Evolutionary conservation across 2,113 vertebrate species (phyloP).

Genomic region (Larimichthys polyactis): DNA sequence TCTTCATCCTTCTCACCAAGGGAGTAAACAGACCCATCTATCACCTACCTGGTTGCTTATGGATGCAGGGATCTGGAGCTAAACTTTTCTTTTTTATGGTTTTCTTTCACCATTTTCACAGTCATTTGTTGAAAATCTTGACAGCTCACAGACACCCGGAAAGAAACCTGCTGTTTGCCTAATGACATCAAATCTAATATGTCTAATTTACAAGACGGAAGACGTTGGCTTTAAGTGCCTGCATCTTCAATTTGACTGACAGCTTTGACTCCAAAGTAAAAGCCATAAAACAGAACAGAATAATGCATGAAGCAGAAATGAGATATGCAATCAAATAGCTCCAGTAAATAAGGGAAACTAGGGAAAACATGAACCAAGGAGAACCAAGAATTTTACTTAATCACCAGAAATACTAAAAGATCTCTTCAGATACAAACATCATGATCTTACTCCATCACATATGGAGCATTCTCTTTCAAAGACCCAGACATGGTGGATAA

Average conservation of each 20-base stretch:
- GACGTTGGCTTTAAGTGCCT: conserved; percentile 2
- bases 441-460: neutral
- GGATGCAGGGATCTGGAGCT: conserved; percentile 20
- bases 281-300: neutral
- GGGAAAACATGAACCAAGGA: neutral
- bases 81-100: neutral
- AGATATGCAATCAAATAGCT: neutral
- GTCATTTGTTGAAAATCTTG: conserved; percentile 32
- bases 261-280: conserved; percentile 25
- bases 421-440: neutral
- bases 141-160: conserved; percentile 34
- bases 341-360: neutral
- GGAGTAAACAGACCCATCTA: conserved; percentile 24
- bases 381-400: too few species aligned
- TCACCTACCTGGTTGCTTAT: conserved; percentile 34
- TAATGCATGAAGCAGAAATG: conserved; percentile 2
- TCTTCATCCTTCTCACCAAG: neutral
- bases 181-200: conserved; percentile 35
- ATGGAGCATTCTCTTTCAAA: neutral
- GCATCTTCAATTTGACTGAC: conserved; percentile 38
- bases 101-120: conserved; percentile 18
- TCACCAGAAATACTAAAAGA: neutral
- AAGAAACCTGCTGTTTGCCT: conserved; percentile 37
- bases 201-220: conserved; percentile 13
- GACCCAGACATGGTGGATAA: too few species aligned